These are phyloP conservation scores for Amblyornis subalaris DNA, from an alignment of 2,113 vertebrate genomes.

Conservation along the genomic window DNA sequence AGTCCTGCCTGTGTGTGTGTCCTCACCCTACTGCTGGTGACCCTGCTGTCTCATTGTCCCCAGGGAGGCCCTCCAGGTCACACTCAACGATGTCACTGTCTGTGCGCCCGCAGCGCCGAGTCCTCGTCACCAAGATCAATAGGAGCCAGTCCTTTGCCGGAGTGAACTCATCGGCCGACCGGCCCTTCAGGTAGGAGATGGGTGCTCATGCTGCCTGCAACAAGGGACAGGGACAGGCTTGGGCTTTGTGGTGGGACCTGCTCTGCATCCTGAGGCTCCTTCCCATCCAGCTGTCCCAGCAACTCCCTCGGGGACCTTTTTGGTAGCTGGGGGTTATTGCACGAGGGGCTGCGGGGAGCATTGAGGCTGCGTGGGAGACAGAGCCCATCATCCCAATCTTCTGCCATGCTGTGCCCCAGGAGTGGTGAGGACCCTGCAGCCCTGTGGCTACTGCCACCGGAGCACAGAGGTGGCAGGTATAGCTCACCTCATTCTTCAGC, in stretches of 20 bases:
- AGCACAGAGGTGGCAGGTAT: background rate
- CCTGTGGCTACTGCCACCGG: background rate
- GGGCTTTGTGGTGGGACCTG: background rate
- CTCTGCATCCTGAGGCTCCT: background rate
- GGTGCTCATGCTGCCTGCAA: background rate
- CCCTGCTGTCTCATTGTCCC: background rate
- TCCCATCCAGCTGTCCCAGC: background rate
- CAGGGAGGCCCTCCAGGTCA: conserved; percentile 88
- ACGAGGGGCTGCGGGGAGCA: background rate
- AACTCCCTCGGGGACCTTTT: background rate
- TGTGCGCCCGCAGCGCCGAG: conserved; percentile 82
- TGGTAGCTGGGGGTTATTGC: background rate
- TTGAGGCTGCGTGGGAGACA: background rate
- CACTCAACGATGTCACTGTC: conserved; percentile 95
- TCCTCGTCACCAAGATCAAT: conserved; percentile 84
- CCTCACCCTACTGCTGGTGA: background rate
- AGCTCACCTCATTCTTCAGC: background rate
- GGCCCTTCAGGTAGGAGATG: conserved; percentile 79
- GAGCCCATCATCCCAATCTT: background rate
- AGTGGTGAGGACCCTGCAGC: background rate
- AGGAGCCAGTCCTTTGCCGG: conserved; percentile 96
- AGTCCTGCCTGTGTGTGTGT: background rate
- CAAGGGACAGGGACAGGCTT: background rate
- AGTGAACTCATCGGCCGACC: conserved; percentile 85
- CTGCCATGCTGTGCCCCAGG: accelerated